Evolutionary conservation across 2,797 vertebrate species (phyloP).

Genomic region (Stomatorhinus walkeri): DNA sequence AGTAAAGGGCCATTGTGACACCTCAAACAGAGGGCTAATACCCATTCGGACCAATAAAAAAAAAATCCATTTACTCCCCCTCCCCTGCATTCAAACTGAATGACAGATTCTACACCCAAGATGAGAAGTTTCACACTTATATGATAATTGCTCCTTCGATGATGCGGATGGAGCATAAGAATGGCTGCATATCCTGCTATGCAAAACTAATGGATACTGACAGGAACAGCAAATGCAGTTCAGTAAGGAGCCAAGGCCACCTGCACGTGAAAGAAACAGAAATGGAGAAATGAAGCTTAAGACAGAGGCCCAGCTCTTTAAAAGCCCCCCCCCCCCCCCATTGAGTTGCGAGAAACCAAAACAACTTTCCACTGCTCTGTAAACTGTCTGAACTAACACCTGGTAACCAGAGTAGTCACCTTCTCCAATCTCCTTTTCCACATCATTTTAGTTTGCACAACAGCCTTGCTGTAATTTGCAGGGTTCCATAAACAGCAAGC

Average conservation of each 20-base stretch:
- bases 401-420: slow-evolving; percentile 8
- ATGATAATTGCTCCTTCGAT: slow-evolving; percentile 25
- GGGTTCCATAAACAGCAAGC: neutral
- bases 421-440: slow-evolving; percentile 14
- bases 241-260: slow-evolving; percentile 8
- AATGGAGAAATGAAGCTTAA: neutral
- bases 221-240: slow-evolving; percentile 33
- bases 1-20: neutral
- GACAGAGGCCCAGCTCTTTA: neutral
- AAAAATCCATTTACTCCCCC: neutral
- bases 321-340: no score
- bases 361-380: neutral
- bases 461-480: neutral
- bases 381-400: slow-evolving; percentile 17
- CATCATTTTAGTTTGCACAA: neutral
- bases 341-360: slow-evolving; percentile 12
- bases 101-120: slow-evolving; percentile 26
- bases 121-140: slow-evolving; percentile 31
- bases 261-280: neutral
- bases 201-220: slow-evolving; percentile 7
- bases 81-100: neutral
- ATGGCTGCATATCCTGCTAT: neutral
- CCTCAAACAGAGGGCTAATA: neutral
- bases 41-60: neutral
- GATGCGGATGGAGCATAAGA: neutral